A percentile compares a stretch with the other conserved stretches of the same genome.
Conservation (phyloP, 2,888 invertebrate species). For the Ectemnius lituratus region DNA sequence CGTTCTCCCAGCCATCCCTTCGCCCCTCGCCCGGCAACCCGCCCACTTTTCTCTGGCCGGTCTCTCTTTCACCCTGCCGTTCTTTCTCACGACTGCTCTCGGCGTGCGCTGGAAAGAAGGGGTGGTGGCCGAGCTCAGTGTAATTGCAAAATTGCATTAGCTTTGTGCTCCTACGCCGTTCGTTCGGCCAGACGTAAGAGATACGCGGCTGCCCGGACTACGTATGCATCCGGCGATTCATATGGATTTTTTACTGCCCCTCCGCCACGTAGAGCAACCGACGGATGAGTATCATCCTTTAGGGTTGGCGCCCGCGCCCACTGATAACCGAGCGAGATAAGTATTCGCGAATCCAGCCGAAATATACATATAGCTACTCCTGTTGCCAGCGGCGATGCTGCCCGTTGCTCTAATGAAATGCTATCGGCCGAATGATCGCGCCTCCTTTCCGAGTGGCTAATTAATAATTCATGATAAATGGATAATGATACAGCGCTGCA, state of each 20-base stretch:
- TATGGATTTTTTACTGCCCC: constrained; percentile 56
- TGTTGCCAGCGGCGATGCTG: background rate
- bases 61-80: no score
- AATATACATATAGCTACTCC: background rate
- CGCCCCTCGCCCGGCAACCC: no score
- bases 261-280: constrained; percentile 2
- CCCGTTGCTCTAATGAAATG: background rate
- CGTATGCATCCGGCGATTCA: constrained; percentile 62
- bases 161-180: constrained; percentile 72
- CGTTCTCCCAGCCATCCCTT: constrained; percentile 15
- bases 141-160: constrained; percentile 75
- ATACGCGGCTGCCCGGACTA: constrained; percentile 58
- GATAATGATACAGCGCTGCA: no score
- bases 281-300: constrained; percentile 54
- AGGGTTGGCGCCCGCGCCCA: constrained; percentile 20
- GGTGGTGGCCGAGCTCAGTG: constrained; percentile 59
- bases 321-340: constrained; percentile 24
- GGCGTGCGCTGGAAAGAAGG: constrained; percentile 13
- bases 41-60: no score
- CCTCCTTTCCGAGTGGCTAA: background rate
- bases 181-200: constrained; percentile 70
- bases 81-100: no score
- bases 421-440: background rate
- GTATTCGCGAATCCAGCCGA: constrained; percentile 27
- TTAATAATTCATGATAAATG: background rate